Percentiles rank a stretch among this genome's conserved stretches.
phyloP scores from a whole-genome alignment of 1,140 invertebrate genomes.

The Cotesia vestalis region DNA sequence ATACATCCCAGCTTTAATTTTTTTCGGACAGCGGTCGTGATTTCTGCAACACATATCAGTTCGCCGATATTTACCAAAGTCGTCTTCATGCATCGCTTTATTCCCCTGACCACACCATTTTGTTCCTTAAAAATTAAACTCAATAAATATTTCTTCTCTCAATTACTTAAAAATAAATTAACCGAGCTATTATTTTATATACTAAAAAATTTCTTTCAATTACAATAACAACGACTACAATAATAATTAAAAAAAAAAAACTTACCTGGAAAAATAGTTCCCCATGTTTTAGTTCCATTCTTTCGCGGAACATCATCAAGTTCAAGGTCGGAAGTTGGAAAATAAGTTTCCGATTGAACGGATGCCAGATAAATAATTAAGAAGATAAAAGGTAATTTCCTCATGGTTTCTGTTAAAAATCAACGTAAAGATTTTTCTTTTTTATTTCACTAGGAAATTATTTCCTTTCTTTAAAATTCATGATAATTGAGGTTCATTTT shows the following conservation, averaged over 20 bases:
- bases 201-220: too few species aligned
- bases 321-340: slow-evolving; percentile 10
- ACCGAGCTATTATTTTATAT: too few species aligned
- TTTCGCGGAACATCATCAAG: background rate
- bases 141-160: background rate
- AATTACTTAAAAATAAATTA: too few species aligned
- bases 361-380: background rate
- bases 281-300: slow-evolving; percentile 23
- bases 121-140: slow-evolving; percentile 18
- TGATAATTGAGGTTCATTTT: too few species aligned
- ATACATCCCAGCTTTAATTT: slow-evolving; percentile 25
- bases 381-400: background rate
- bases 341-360: slow-evolving; percentile 11
- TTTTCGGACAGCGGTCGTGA: slow-evolving; percentile 33
- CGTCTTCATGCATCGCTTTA: slow-evolving; percentile 28
- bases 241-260: background rate
- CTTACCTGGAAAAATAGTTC: slow-evolving; percentile 26
- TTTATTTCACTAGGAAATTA: too few species aligned
- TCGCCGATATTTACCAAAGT: slow-evolving; percentile 21
- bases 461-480: too few species aligned
- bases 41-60: slow-evolving; percentile 26
- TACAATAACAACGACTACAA: background rate
- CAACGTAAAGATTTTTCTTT: too few species aligned
- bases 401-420: slow-evolving; percentile 1
- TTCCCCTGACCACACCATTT: slow-evolving; percentile 35